Conservation (phyloP, 2,888 invertebrate genomes). For the Euspilapteryx auroguttella region DNA sequence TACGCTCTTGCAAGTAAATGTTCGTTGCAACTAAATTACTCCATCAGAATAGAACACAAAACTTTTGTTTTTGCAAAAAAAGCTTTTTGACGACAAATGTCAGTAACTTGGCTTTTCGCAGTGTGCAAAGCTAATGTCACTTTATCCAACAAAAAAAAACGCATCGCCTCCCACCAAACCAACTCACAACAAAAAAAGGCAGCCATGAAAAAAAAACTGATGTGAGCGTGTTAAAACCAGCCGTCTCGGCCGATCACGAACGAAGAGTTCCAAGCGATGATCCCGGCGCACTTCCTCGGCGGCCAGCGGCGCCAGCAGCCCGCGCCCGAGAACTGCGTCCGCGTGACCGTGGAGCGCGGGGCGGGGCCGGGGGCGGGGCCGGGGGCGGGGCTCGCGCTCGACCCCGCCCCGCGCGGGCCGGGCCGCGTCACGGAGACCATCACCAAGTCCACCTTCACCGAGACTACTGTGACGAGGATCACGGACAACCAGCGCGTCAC, state of each 20-base stretch:
- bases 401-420: constrained; percentile 80
- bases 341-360: constrained; percentile 81
- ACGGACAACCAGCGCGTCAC: constrained; percentile 88
- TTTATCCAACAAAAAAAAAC: too few relatives aligned
- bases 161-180: too few relatives aligned
- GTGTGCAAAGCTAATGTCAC: too few relatives aligned
- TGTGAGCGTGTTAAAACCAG: constrained; percentile 59
- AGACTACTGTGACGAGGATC: constrained; percentile 91
- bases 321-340: constrained; percentile 60
- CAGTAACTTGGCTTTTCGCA: too few relatives aligned
- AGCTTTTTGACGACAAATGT: too few relatives aligned
- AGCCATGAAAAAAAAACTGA: too few relatives aligned
- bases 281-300: constrained; percentile 84
- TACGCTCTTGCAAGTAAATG: too few relatives aligned
- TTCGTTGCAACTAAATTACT: too few relatives aligned
- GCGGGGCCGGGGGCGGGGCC: constrained; percentile 60
- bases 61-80: too few relatives aligned
- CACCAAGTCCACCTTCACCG: constrained; percentile 94
- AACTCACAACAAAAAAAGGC: too few relatives aligned
- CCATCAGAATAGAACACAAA: too few relatives aligned
- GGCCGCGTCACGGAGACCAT: constrained; percentile 92
- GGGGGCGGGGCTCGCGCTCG: constrained; percentile 75
- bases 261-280: constrained; percentile 95
- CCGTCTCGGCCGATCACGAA: constrained; percentile 85
- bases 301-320: constrained; percentile 31